Evolutionary conservation across 2,113 vertebrate species (phyloP), one percentile per base, ranked within the genome.

Genomic region (Muntiacus reevesi): DNA sequence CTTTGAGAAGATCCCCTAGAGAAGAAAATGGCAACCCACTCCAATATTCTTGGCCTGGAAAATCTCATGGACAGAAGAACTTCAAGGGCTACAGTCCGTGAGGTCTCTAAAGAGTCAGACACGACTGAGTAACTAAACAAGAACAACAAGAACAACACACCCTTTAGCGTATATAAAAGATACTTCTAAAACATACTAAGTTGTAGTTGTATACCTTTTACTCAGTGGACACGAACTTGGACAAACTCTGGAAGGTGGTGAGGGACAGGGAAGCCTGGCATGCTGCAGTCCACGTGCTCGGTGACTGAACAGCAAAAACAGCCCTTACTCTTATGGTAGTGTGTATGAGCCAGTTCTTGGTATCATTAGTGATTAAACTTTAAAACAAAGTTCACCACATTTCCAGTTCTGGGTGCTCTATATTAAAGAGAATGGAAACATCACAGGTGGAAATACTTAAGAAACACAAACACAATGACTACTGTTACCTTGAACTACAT

Each of bases 371-470:
- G 84, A 94, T 79, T 95, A 87, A 55, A 84, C 13, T 59, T 95
- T 92, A 43, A 90, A 98, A 47, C 40, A 90, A 71, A 85, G 64
- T 94, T 97, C 23, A 87, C 3, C n/a, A 40, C 36, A 64, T 43
- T 79, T 92, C n/a, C 90, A 87, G 60, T 92, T 83, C 71, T 87
- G 13, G 33, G 83, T 87, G 4, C 60, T 90, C 27, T 45, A 84
- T 84, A 84, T 87, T 43, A 90, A 90, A 89, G 47, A 28, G 21
- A 88, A 83, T 71, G 55, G 71, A 54, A 67, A 71, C 28, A 87
- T 83, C 85, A 60, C 15, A 95, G 23, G 21, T 67, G 16, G 6
- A 54, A 2, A 62, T 79, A 14, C 74, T 81, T 95, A 81, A 91
- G 40, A 59, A 96, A 89, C 33, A 86, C 25, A 94, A 60, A 86